A percentile compares a stretch with the other conserved stretches of the same genome.
phyloP scores from a whole-genome alignment of 2,888 invertebrate species.

The Hedya salicella region DNA sequence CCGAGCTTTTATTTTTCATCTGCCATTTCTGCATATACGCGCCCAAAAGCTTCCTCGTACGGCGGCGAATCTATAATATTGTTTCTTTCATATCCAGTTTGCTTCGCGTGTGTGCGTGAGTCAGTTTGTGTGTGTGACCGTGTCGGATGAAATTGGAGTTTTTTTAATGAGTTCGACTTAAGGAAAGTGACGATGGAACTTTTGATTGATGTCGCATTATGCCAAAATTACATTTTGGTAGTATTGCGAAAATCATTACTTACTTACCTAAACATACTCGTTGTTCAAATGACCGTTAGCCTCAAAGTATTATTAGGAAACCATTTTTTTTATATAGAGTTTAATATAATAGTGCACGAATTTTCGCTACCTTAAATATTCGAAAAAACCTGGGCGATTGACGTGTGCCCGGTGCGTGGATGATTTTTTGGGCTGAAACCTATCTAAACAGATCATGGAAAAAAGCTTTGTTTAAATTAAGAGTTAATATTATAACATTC shows the following conservation, averaged over 20 bases:
- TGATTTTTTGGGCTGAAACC: too few species aligned
- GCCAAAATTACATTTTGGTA: slow-evolving; percentile 14
- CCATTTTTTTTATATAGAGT: too few species aligned
- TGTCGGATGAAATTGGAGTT: slow-evolving; percentile 35
- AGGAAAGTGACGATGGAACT: slow-evolving; percentile 21
- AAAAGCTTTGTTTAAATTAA: too few species aligned
- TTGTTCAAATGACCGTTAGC: too few species aligned
- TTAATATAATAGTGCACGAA: too few species aligned
- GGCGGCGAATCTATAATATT: slow-evolving; percentile 73
- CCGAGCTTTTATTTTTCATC: slow-evolving; percentile 49
- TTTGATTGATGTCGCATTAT: slow-evolving; percentile 31
- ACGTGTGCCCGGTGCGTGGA: too few species aligned
- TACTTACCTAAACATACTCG: too few species aligned
- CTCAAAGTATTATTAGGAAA: too few species aligned
- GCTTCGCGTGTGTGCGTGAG: slow-evolving; percentile 50
- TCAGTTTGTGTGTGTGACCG: slow-evolving; percentile 45
- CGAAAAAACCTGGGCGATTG: too few species aligned
- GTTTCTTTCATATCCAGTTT: slow-evolving; percentile 79
- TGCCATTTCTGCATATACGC: slow-evolving; percentile 58
- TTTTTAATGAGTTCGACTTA: slow-evolving; percentile 34
- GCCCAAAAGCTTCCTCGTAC: slow-evolving; percentile 66
- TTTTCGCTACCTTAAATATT: too few species aligned
- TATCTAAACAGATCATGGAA: too few species aligned
- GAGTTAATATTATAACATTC: too few species aligned
- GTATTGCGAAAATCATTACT: background rate